These are phyloP conservation scores for Prunella strophiata DNA, from an alignment of 2,797 vertebrate genomes.

Conservation along the genomic window DNA sequence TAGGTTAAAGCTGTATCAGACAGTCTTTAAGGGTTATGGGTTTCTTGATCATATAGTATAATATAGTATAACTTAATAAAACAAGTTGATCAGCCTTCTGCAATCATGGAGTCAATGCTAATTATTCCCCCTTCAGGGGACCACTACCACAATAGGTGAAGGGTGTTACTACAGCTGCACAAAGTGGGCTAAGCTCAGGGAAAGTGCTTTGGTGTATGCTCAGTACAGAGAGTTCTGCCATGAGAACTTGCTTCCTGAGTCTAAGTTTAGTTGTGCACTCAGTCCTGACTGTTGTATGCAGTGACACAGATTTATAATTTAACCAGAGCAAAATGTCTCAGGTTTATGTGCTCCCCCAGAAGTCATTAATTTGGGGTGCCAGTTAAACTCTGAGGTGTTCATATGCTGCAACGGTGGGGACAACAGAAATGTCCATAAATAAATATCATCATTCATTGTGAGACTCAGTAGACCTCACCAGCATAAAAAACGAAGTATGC, in stretches of 20 bases:
- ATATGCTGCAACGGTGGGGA: neutral
- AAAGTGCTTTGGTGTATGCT: fast-evolving
- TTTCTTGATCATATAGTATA: no score
- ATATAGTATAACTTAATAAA: no score
- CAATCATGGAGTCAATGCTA: no score
- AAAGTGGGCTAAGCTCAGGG: neutral
- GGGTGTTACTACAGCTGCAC: fast-evolving
- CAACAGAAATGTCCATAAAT: slow-evolving; percentile 28
- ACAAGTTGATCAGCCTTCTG: no score
- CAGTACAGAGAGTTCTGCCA: fast-evolving
- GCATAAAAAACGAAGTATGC: neutral
- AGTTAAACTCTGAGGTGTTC: slow-evolving; percentile 47
- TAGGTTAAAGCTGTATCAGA: no score
- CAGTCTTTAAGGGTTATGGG: no score
- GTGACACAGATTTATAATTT: neutral
- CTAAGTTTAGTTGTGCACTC: neutral
- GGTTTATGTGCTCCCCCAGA: slow-evolving; percentile 21
- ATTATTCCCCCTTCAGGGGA: no score
- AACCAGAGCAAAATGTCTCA: neutral
- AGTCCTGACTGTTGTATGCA: neutral
- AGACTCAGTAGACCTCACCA: neutral
- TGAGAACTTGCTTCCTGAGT: neutral
- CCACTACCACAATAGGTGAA: neutral
- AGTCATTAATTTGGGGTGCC: slow-evolving; percentile 15
- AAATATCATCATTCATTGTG: neutral